Base-by-base conservation (phyloP, 2,888 invertebrate species). In the Hyposoter dolosus region DNA sequence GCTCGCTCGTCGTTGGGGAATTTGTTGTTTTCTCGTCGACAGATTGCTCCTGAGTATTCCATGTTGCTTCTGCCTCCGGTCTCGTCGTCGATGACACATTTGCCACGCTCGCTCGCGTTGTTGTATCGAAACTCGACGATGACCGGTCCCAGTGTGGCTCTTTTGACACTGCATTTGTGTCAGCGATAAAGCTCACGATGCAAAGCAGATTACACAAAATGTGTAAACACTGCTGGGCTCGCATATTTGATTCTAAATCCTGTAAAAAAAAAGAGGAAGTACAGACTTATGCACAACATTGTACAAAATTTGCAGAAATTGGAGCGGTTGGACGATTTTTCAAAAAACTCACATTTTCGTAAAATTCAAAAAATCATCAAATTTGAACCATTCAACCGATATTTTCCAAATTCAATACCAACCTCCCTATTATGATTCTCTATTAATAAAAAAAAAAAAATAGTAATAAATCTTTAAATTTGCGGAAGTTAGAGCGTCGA, bases 191-290 rank as follows among this genome's bases (percentile, higher is more conserved):
- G 72, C 85, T 71, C 6, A 82, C 53, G 63, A 82, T 53, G 71
- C 28, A 47, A 40, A 85, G 12, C 7, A 40, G 75, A 15, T 66
- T 47, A 47, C 19, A 71, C 40, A 28, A 53, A 40, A 69, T 45
- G 45, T 75, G 74, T 69, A 76, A 82, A 63, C 79, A 63, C 45
- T 71, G 63, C 76, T 82, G 74, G 75, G 43, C 60, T 19, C 43
- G 69, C 83, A 83, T 83, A 79, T 83, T 83, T 78, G 23, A 45
- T n/a, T n/a, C 40, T 72, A 79, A 83, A 79, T 83, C 78, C 83
- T 83, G 83, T 10, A 47, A 68, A 74, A n/a, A n/a, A n/a, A n/a
- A n/a, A n/a, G n/a, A n/a, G n/a, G n/a, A n/a, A n/a, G n/a, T n/a
- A n/a, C n/a, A n/a, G n/a, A n/a, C n/a, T n/a, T n/a, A n/a, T n/a